Evolutionary conservation across 2,113 vertebrate genomes (phyloP).

Genomic region (Grammomys dolichurus): DNA sequence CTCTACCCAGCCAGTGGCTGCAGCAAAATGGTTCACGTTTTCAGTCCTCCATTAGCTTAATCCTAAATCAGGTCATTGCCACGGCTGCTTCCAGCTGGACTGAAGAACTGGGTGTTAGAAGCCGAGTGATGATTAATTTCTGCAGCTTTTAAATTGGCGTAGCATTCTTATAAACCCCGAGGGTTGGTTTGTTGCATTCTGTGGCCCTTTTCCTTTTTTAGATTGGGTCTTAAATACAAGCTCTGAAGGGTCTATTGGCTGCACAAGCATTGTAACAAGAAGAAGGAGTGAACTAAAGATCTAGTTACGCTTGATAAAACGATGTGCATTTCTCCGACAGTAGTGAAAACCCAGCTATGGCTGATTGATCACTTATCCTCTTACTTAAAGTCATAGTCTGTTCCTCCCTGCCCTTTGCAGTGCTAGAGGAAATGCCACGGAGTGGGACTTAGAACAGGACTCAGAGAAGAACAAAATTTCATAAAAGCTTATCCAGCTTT

Average conservation of each 20-base stretch:
- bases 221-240: slow-evolving; percentile 15
- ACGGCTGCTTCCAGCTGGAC: neutral
- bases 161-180: neutral
- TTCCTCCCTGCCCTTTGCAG: neutral
- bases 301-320: neutral
- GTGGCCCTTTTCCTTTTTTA: neutral
- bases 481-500: neutral
- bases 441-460: neutral
- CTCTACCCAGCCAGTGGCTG: neutral
- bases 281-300: slow-evolving; percentile 12
- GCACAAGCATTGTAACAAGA: neutral
- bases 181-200: neutral
- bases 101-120: neutral
- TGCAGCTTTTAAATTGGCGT: neutral
- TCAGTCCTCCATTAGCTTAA: neutral
- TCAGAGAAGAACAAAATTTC: neutral
- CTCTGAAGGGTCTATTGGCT: neutral
- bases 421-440: neutral
- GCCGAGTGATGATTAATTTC: neutral
- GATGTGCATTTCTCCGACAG: neutral
- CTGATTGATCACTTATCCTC: neutral
- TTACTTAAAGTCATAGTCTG: neutral
- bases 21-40: neutral
- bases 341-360: neutral
- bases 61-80: neutral